Conservation (phyloP, 2,888 invertebrate species). For the Stomorhina lunata region DNA sequence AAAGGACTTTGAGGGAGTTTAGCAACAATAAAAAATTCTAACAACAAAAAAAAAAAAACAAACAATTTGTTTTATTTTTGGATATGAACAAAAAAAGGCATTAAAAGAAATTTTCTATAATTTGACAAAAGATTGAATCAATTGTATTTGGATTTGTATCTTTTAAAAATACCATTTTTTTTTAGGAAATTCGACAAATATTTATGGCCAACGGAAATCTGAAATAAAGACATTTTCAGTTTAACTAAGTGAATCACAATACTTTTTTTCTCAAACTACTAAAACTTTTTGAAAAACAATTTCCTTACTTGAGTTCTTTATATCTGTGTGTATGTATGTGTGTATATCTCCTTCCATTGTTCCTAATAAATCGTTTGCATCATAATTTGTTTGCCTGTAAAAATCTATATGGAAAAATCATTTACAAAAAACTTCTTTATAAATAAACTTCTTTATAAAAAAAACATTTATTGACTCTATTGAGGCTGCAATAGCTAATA, state of each 20-base stretch:
- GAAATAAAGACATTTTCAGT: constrained; percentile 57
- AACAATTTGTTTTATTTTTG: background rate
- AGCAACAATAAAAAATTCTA: background rate
- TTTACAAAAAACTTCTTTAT: background rate
- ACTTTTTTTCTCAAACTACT: background rate
- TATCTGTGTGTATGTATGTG: background rate
- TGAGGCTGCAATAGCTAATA: constrained; percentile 50
- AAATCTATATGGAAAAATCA: background rate
- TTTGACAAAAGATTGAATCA: constrained; percentile 55
- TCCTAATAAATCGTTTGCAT: constrained; percentile 61
- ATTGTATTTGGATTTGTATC: constrained; percentile 18
- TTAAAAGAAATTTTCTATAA: constrained; percentile 52
- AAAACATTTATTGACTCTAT: constrained; percentile 17
- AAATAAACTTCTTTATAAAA: constrained; percentile 24
- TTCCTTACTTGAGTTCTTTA: background rate
- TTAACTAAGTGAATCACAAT: constrained; percentile 27
- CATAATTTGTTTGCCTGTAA: constrained; percentile 55
- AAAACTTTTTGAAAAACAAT: background rate
- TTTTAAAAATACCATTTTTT: background rate
- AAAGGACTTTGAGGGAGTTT: constrained; percentile 28
- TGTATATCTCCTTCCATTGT: constrained; percentile 23
- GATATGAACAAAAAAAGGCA: background rate
- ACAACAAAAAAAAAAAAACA: background rate
- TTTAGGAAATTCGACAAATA: constrained; percentile 31
- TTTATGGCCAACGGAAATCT: constrained; percentile 62